These are phyloP conservation scores for Magallana angulata DNA, from an alignment of 1,140 invertebrate species.

Conservation along the genomic window DNA sequence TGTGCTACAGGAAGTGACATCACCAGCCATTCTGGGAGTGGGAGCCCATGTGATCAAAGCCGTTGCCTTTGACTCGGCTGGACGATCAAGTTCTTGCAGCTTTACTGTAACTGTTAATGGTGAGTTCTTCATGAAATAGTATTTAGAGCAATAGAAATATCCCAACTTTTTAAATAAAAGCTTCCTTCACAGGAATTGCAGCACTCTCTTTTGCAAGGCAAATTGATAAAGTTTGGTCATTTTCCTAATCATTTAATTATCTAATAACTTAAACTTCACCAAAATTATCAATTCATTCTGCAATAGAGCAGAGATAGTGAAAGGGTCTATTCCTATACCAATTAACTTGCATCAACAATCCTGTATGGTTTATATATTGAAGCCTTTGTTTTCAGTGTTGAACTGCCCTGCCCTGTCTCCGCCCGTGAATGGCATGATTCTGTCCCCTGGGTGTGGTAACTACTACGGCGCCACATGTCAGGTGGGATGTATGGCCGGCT, in stretches of 20 bases:
- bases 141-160: too few species aligned
- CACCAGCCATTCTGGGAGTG: conserved; percentile 59
- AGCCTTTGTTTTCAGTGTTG: conserved; percentile 56
- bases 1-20: conserved; percentile 59
- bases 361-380: too few species aligned
- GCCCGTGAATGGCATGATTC: conserved; percentile 62
- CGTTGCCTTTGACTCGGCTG: conserved; percentile 58
- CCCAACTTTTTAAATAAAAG: background rate
- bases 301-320: too few species aligned
- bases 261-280: too few species aligned
- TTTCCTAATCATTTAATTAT: too few species aligned
- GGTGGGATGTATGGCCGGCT: conserved; percentile 62
- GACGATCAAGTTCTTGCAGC: conserved; percentile 56
- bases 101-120: conserved; percentile 67
- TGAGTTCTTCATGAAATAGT: conserved; percentile 35
- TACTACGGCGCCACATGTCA: conserved; percentile 64
- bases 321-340: too few species aligned
- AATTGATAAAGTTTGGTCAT: background rate
- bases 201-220: background rate
- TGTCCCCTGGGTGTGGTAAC: conserved; percentile 56
- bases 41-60: conserved; percentile 64
- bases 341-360: too few species aligned
- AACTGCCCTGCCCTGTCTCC: conserved; percentile 53
- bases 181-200: background rate
- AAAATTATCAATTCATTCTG: too few species aligned